A percentile compares a stretch with the other conserved stretches of the same genome.
These are phyloP conservation scores for Cotesia vestalis DNA, from an alignment of 1,140 invertebrate species.

Conservation along the genomic window DNA sequence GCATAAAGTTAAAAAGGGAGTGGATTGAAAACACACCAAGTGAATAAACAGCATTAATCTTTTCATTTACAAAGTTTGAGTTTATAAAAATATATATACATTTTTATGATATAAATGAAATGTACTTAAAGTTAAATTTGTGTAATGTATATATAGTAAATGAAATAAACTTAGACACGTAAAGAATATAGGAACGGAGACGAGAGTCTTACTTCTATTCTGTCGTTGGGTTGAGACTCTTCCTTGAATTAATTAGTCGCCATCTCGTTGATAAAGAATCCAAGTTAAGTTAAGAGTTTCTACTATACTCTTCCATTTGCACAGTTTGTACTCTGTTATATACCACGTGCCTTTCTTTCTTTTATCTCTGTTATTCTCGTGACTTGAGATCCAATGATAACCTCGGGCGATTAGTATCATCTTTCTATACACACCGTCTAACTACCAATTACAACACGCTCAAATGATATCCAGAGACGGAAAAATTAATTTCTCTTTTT, in stretches of 20 bases:
- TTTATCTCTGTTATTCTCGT: slow-evolving; percentile 14
- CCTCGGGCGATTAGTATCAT: slow-evolving; percentile 20
- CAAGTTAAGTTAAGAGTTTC: not conserved
- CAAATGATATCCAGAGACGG: not conserved
- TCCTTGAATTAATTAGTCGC: slow-evolving; percentile 33
- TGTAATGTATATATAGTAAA: too few relatives aligned
- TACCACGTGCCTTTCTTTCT: not conserved
- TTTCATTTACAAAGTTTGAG: too few relatives aligned
- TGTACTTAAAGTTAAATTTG: too few relatives aligned
- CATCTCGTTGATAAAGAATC: slow-evolving; percentile 28
- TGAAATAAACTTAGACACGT: not conserved
- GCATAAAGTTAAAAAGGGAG: too few relatives aligned
- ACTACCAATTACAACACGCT: slow-evolving; percentile 10
- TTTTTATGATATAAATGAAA: not conserved
- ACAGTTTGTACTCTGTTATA: not conserved
- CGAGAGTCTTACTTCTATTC: slow-evolving; percentile 13
- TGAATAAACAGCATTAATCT: too few relatives aligned
- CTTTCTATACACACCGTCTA: slow-evolving; percentile 7
- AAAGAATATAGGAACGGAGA: not conserved
- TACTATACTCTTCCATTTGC: slow-evolving; percentile 21
- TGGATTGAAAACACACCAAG: too few relatives aligned
- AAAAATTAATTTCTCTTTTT: too few relatives aligned
- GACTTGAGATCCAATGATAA: slow-evolving; percentile 16
- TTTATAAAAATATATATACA: too few relatives aligned
- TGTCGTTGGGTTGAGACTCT: slow-evolving; percentile 9